Evolutionary conservation across 2,113 vertebrate genomes (phyloP).

Genomic region (Pica pica): DNA sequence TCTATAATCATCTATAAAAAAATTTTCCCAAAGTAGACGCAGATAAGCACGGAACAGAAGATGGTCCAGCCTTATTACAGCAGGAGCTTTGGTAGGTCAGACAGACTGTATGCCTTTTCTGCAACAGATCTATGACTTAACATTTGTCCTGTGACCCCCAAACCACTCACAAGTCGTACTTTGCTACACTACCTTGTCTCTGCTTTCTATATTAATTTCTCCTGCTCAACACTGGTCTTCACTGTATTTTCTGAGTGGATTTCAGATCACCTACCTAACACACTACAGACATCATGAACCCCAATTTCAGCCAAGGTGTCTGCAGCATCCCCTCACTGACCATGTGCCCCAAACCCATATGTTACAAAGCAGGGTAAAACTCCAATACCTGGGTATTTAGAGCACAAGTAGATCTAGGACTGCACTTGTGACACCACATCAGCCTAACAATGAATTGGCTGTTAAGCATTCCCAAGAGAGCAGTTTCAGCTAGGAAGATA

Average conservation of each 20-base stretch:
- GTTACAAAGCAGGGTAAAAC: neutral
- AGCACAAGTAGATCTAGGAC: neutral
- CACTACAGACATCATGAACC: rapidly evolving
- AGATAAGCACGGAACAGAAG: neutral
- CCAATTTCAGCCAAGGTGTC: neutral
- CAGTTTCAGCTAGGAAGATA: neutral
- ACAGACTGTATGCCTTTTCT: neutral
- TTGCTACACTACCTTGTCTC: neutral
- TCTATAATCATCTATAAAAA: neutral
- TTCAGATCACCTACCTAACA: neutral
- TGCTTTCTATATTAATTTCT: neutral
- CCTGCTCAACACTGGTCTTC: neutral
- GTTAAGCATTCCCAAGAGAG: rapidly evolving
- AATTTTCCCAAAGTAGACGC: neutral
- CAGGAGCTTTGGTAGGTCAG: neutral
- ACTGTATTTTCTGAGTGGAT: neutral
- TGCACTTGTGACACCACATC: neutral
- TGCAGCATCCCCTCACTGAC: neutral
- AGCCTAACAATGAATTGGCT: neutral
- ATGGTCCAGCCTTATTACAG: neutral
- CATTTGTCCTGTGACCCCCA: neutral
- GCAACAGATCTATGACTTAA: neutral
- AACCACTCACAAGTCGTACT: neutral
- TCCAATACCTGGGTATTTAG: neutral
- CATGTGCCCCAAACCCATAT: rapidly evolving